Base-by-base conservation (phyloP, 2,797 vertebrate genomes). In the Gadopsis marmoratus region DNA sequence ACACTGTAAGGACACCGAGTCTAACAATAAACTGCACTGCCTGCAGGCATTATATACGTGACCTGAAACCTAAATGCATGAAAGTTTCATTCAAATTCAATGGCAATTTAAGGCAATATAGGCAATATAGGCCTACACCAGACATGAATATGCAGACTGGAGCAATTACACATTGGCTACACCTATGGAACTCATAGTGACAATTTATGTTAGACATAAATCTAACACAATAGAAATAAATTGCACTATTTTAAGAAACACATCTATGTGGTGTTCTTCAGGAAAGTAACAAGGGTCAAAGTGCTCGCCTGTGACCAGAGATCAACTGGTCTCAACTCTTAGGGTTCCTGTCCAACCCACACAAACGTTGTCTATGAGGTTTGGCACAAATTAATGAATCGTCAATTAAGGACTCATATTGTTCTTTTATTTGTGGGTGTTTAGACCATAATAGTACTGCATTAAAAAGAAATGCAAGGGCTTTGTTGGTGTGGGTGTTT, bases 1-100 rank as follows among this genome's bases (percentile, higher is more conserved):
- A 67, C 71, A 41, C 69, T 70, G 67, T 59, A 60, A 59, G 61
- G 47, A 81, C 71, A 69, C 41, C 1, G 23, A 71, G 56, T 78
- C 62, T 48, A 41, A 58, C 31, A 71, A 62, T 53, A 35, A 71
- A 81, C 50, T 71, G 67, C 73, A 72, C 26, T 14, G 61, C 72
- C 84, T 80, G 64, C 62, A 74, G 84, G 66, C 12, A 0, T 54
- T 35, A 14, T 10, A 33, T 33, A 60, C 17, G 19, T 66, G 60
- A 70, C 16, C 23, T 19, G 45, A 78, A 84, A 83, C 9, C 5
- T 10, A 41, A 84, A 78, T 43, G 37, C 43, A 51, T 12, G 26
- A 65, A 61, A 56, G 62, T 43, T 58, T 55, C 23, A 41, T 74
- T 75, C 12, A 65, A 58, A 76, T 56, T 61, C 33, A 65, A 50